These are phyloP conservation scores for Sipha maydis DNA, from an alignment of 2,888 invertebrate species.

Conservation along the genomic window DNA sequence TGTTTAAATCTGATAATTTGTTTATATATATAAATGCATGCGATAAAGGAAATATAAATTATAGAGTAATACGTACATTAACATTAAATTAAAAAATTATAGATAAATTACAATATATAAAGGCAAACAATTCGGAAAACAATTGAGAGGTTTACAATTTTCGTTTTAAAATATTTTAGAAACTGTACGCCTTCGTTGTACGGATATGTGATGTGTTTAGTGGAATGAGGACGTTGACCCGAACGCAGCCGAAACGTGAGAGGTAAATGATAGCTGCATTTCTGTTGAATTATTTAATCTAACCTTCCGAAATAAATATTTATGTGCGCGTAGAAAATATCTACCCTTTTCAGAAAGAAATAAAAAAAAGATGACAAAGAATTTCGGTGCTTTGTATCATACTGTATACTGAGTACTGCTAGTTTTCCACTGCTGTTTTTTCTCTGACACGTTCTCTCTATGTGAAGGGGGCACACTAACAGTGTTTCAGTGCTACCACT, in stretches of 20 bases:
- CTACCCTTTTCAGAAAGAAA: conserved; percentile 15
- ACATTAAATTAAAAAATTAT: neutral
- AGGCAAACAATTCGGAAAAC: conserved; percentile 1
- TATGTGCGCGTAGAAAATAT: neutral
- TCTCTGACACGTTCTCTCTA: conserved; percentile 37
- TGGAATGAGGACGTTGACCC: conserved; percentile 62
- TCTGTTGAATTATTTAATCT: conserved; percentile 42
- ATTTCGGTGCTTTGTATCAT: conserved; percentile 20
- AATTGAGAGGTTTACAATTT: conserved; percentile 29
- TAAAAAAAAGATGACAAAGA: neutral
- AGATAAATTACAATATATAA: neutral
- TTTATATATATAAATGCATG: neutral
- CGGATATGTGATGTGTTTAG: conserved; percentile 53
- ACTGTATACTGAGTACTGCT: conserved; percentile 45
- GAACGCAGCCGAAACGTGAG: conserved; percentile 57
- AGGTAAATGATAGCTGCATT: conserved; percentile 45
- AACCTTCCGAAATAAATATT: neutral
- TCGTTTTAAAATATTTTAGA: conserved; percentile 58
- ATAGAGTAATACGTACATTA: neutral
- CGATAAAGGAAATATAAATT: conserved; percentile 13
- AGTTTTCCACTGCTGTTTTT: conserved; percentile 50
- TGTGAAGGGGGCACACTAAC: conserved; percentile 57
- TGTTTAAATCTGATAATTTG: neutral
- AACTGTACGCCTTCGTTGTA: conserved; percentile 48
- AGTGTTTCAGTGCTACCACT: conserved; percentile 61